A percentile compares a stretch with the other conserved stretches of the same genome.
These are phyloP conservation scores for Gastrophryne carolinensis DNA, from an alignment of 2,797 vertebrate genomes.

Conservation along the genomic window DNA sequence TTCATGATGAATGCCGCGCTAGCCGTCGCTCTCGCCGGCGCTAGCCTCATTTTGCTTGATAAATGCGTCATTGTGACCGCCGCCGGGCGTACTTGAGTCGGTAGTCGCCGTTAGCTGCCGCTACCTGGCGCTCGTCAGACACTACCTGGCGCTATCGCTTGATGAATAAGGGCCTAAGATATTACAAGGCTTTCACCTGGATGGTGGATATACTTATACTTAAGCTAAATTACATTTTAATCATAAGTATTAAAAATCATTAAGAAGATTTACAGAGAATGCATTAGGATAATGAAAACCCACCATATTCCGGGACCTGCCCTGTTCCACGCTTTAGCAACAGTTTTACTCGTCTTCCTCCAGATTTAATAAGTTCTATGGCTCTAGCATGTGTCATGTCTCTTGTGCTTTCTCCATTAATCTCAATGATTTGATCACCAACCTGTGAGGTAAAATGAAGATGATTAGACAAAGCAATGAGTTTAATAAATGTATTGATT, in stretches of 20 bases:
- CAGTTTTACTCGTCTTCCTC: constrained; percentile 88
- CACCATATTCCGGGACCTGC: constrained; percentile 97
- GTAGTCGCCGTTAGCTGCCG: no score
- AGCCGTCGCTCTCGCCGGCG: no score
- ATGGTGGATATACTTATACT: constrained; percentile 19
- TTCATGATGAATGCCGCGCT: no score
- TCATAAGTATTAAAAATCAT: not conserved
- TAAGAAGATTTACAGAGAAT: constrained; percentile 10
- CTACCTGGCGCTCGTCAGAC: no score
- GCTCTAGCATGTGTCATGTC: constrained; percentile 96
- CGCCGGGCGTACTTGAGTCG: no score
- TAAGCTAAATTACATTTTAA: constrained; percentile 8
- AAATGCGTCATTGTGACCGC: no score
- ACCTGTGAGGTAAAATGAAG: constrained; percentile 75
- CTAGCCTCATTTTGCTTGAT: no score
- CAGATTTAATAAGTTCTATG: constrained; percentile 97
- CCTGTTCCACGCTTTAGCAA: constrained; percentile 93
- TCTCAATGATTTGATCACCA: constrained; percentile 98
- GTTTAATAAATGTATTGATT: constrained; percentile 52
- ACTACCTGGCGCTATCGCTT: no score
- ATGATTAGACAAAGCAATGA: constrained; percentile 60
- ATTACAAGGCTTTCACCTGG: constrained; percentile 8
- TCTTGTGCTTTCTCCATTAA: constrained; percentile 94
- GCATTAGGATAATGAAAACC: constrained; percentile 65
- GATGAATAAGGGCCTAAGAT: no score